Percentiles rank a stretch among this genome's conserved stretches.
These are phyloP conservation scores for Stegophylla sp. DNA, from an alignment of 2,888 invertebrate species.

Conservation along the genomic window DNA sequence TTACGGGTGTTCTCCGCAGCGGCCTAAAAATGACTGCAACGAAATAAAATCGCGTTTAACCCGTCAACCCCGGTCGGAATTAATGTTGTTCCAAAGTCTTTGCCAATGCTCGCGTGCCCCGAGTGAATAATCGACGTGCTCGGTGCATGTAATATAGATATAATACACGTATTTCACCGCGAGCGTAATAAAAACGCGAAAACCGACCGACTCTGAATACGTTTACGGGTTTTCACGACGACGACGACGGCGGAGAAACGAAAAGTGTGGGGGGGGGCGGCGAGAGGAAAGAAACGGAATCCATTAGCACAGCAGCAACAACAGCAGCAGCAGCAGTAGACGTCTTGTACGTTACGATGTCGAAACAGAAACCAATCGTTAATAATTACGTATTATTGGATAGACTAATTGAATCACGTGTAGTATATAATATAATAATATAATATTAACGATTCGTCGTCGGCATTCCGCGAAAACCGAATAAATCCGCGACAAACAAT, in stretches of 20 bases:
- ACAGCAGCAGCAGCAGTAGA: too few species aligned
- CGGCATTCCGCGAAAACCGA: not conserved
- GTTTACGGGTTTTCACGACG: not conserved
- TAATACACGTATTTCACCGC: not conserved
- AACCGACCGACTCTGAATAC: not conserved
- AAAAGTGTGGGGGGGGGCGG: too few species aligned
- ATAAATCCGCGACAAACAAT: not conserved
- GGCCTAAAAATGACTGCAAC: not conserved
- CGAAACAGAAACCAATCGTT: too few species aligned
- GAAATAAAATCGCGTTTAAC: conserved; percentile 15
- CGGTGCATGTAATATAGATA: not conserved
- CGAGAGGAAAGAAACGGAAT: too few species aligned
- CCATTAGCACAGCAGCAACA: too few species aligned
- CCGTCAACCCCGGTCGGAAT: not conserved
- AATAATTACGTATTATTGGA: too few species aligned
- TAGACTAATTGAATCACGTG: too few species aligned
- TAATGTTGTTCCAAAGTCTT: conserved; percentile 2
- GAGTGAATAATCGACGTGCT: conserved; percentile 5
- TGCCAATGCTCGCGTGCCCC: not conserved
- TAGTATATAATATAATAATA: too few species aligned
- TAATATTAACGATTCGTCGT: not conserved
- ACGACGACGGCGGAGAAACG: too few species aligned
- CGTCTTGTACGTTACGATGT: not conserved
- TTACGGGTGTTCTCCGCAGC: not conserved
- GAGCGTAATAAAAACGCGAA: not conserved